phyloP scores from a whole-genome alignment of 2,113 vertebrate genomes.

The Martes martes region DNA sequence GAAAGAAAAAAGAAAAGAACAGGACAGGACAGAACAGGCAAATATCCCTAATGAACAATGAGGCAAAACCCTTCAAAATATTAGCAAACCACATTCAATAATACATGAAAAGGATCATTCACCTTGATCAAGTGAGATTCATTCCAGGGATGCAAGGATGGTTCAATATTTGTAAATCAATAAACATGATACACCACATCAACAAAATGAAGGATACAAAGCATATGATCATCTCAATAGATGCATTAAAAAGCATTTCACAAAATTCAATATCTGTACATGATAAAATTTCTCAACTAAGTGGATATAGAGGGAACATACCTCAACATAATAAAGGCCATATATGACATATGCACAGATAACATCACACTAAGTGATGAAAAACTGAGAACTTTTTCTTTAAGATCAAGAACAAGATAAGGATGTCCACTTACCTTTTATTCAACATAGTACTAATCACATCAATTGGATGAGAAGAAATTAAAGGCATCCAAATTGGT shows the following conservation, averaged over 20 bases:
- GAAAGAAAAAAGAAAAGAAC: background rate
- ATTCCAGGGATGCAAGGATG: background rate
- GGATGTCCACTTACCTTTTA: background rate
- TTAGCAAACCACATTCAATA: background rate
- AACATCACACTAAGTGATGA: background rate
- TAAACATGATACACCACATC: background rate
- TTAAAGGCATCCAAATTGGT: background rate
- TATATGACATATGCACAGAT: background rate
- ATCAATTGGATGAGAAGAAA: background rate
- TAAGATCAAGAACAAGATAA: background rate
- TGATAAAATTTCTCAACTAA: background rate
- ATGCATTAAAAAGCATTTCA: background rate
- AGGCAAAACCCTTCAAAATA: background rate
- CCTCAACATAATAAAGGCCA: background rate
- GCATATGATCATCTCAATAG: background rate
- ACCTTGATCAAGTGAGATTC: background rate
- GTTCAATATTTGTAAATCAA: background rate
- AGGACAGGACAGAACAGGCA: background rate
- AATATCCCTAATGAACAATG: background rate
- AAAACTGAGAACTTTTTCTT: background rate
- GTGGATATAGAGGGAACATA: background rate
- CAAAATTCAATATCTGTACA: background rate
- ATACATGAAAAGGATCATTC: background rate
- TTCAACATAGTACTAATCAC: background rate
- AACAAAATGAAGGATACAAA: background rate